These are phyloP conservation scores for Dromaius novaehollandiae DNA, from an alignment of 2,113 vertebrate species.

Conservation along the genomic window DNA sequence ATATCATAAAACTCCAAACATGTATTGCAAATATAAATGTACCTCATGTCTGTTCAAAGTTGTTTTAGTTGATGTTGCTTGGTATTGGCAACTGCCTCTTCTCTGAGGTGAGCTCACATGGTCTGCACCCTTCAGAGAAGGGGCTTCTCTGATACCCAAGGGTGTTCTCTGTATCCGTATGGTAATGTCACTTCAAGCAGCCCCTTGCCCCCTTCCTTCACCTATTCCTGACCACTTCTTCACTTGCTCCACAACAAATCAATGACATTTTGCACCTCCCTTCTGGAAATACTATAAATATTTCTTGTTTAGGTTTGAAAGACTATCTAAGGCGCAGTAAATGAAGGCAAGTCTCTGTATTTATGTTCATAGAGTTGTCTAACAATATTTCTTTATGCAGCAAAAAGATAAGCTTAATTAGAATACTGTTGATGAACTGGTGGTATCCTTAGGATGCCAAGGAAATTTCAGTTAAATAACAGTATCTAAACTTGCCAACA, in stretches of 20 bases:
- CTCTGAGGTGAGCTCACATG: not conserved
- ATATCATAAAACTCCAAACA: not conserved
- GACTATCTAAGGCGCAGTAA: not conserved
- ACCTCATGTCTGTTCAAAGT: not conserved
- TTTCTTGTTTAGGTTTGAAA: not conserved
- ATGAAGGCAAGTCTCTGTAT: not conserved
- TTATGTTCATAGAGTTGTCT: not conserved
- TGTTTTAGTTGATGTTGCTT: not conserved
- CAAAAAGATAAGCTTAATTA: not conserved
- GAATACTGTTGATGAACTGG: not conserved
- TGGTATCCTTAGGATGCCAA: not conserved
- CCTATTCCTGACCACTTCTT: not conserved
- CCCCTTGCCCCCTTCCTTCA: not conserved
- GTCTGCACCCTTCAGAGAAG: not conserved
- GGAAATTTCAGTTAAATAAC: conserved; percentile 22
- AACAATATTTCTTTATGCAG: not conserved
- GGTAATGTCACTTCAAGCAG: not conserved
- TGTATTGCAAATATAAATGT: not conserved
- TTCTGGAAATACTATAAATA: not conserved
- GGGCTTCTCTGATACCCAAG: not conserved
- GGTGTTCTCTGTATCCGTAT: not conserved
- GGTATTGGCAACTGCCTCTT: not conserved
- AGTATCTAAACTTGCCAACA: not conserved
- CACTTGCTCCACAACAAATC: not conserved
- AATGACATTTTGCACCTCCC: not conserved